A percentile compares a stretch with the other conserved stretches of the same genome.
phyloP scores from a whole-genome alignment of 2,888 invertebrate genomes.

The Eupithecia abbreviata region DNA sequence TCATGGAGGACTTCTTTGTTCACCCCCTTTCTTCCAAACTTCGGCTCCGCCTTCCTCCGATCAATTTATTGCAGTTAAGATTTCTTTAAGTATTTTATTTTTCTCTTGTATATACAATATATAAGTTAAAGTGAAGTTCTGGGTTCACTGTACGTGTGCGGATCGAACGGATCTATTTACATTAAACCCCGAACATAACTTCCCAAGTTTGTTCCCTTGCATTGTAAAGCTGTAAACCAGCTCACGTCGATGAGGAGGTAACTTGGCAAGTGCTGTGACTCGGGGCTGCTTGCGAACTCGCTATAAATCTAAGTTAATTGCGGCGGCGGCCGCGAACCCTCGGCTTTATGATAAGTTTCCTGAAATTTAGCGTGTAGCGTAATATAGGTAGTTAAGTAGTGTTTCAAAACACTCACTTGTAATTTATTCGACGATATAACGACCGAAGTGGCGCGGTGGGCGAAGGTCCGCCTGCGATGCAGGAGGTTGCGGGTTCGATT shows the following conservation, averaged over 20 bases:
- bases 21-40: no score
- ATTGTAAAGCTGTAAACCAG: not conserved
- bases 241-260: constrained; percentile 1
- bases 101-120: no score
- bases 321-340: constrained; percentile 19
- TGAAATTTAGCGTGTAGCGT: not conserved
- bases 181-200: not conserved
- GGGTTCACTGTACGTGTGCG: no score
- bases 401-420: not conserved
- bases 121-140: no score
- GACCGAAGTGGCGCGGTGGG: no score
- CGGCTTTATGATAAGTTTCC: constrained; percentile 26
- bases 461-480: no score
- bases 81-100: no score
- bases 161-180: not conserved
- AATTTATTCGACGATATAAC: not conserved
- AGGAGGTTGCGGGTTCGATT: no score
- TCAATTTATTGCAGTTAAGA: no score
- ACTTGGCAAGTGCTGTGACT: constrained; percentile 4
- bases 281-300: constrained; percentile 34
- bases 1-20: no score
- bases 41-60: no score
- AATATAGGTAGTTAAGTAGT: not conserved
- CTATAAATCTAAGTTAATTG: constrained; percentile 54
- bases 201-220: not conserved